Evolutionary conservation across 2,113 vertebrate species (phyloP).

Genomic region (Elephas maximus): DNA sequence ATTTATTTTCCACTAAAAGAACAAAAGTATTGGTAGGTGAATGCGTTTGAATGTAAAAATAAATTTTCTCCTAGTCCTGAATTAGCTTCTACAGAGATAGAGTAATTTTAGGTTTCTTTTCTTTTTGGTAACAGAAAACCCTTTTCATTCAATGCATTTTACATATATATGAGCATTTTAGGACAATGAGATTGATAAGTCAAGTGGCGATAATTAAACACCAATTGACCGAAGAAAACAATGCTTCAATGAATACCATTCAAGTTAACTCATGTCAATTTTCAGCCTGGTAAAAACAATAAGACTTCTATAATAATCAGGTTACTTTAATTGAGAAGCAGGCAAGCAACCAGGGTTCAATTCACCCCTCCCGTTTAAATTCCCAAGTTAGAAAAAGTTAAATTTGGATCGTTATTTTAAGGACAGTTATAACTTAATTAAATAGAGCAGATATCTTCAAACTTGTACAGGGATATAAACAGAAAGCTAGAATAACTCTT

Average conservation of each 20-base stretch:
- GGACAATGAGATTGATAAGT: not conserved
- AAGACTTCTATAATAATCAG: not conserved
- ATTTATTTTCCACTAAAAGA: slow-evolving; percentile 13
- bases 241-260: not conserved
- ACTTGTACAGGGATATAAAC: not conserved
- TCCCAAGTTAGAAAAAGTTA: not conserved
- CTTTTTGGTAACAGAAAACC: not conserved
- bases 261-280: slow-evolving; percentile 37
- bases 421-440: slow-evolving; percentile 55
- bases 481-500: slow-evolving; percentile 7
- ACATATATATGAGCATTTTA: not conserved
- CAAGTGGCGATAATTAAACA: slow-evolving; percentile 29
- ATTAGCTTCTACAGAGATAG: not conserved
- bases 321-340: slow-evolving; percentile 39
- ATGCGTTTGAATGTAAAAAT: slow-evolving; percentile 42
- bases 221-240: not conserved
- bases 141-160: not conserved
- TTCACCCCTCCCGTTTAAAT: slow-evolving; percentile 20
- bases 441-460: slow-evolving; percentile 6
- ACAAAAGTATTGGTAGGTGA: slow-evolving; percentile 10
- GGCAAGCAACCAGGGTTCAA: not conserved
- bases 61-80: not conserved
- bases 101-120: not conserved
- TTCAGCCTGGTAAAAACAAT: not conserved
- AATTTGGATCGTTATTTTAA: slow-evolving; percentile 54